phyloP scores from a whole-genome alignment of 92 coral and sea anemone genomes.

The Muricea muricata region DNA sequence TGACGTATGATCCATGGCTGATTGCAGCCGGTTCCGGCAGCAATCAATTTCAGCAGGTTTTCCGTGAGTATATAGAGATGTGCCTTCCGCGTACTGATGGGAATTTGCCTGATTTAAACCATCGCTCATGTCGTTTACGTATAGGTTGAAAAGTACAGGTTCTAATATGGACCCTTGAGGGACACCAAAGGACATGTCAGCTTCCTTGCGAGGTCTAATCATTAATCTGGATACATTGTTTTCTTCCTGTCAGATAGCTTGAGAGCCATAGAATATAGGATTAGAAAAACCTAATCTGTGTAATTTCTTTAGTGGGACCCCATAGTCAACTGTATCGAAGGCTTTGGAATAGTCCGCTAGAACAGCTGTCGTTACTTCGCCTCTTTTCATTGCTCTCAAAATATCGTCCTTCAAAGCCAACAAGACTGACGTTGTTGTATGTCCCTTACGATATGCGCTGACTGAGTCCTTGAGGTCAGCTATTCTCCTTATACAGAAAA shows the following conservation, averaged over 20 bases:
- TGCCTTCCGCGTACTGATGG: constrained; percentile 49
- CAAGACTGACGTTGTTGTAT: constrained; percentile 27
- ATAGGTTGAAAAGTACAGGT: constrained; percentile 33
- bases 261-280: constrained; percentile 26
- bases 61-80: constrained; percentile 35
- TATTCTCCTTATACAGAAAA: constrained; percentile 1
- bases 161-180: constrained; percentile 24
- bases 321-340: constrained; percentile 53
- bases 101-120: not conserved
- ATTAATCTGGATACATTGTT: constrained; percentile 15
- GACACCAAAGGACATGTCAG: constrained; percentile 32
- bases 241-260: constrained; percentile 22
- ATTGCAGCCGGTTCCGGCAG: not conserved
- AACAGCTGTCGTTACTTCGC: constrained; percentile 32
- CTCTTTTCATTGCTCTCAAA: constrained; percentile 34
- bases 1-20: constrained; percentile 26
- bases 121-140: constrained; percentile 6
- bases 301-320: constrained; percentile 19
- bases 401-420: constrained; percentile 41
- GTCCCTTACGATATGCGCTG: constrained; percentile 37
- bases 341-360: constrained; percentile 55
- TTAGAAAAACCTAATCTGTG: constrained; percentile 50
- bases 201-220: constrained; percentile 3
- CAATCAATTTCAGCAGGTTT: constrained; percentile 31
- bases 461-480: constrained; percentile 9